Evolutionary conservation across 1,140 invertebrate species (phyloP).

Genomic region (Cataglyphis hispanica): DNA sequence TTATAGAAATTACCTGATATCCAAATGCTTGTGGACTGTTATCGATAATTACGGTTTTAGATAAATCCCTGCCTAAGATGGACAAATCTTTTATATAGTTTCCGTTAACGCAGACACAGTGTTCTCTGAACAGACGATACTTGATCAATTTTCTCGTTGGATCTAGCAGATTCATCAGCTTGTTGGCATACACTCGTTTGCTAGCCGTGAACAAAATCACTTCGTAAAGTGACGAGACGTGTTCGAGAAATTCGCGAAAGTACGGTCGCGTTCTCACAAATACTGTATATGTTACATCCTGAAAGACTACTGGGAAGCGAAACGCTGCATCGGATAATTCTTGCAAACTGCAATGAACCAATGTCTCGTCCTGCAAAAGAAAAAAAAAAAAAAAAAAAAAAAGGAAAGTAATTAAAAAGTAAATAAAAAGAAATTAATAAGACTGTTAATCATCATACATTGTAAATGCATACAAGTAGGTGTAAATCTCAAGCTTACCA

Average conservation of each 20-base stretch:
- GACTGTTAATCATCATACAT: not conserved
- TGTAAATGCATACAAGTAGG: not conserved
- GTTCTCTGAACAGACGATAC: conserved; percentile 96
- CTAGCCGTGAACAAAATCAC: conserved; percentile 98
- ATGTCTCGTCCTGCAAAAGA: conserved; percentile 92
- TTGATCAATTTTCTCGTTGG: conserved; percentile 96
- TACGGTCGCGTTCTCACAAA: conserved; percentile 97
- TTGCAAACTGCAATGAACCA: conserved; percentile 98
- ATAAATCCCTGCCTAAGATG: conserved; percentile 96
- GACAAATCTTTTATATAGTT: conserved; percentile 99
- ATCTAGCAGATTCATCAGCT: conserved; percentile 97
- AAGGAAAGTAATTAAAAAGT: too few relatives aligned
- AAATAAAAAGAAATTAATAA: too few relatives aligned
- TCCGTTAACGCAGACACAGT: conserved; percentile 97
- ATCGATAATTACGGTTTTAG: conserved; percentile 96
- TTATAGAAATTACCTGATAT: conserved; percentile 90
- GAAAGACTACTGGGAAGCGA: conserved; percentile 97
- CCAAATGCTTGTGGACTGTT: conserved; percentile 97
- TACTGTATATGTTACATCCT: conserved; percentile 95
- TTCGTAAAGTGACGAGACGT: conserved; percentile 96
- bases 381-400: conserved; percentile 32
- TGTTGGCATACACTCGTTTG: conserved; percentile 98
- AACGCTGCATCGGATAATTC: conserved; percentile 97
- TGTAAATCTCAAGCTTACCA: conserved; percentile 87
- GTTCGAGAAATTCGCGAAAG: conserved; percentile 96